phyloP scores from a whole-genome alignment of 2,113 vertebrate species.

The Phrynosoma blainvillii region DNA sequence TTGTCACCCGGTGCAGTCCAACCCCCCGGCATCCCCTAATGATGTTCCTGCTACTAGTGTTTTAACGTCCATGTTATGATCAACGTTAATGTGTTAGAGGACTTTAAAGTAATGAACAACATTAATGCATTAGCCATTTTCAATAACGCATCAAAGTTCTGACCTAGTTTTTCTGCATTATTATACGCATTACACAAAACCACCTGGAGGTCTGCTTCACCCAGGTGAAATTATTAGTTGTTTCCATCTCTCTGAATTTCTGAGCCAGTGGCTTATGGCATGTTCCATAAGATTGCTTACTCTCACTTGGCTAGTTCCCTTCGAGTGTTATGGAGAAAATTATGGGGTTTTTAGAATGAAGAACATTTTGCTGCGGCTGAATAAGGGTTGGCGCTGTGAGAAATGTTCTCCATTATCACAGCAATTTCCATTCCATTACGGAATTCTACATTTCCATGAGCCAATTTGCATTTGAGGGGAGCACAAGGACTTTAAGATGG shows the following conservation, averaged over 20 bases:
- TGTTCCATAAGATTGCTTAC: not conserved
- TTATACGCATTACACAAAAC: not conserved
- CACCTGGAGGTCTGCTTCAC: not conserved
- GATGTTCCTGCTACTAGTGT: no score
- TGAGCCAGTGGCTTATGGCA: slow-evolving; percentile 7
- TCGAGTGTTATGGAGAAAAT: slow-evolving; percentile 29
- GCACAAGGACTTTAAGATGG: slow-evolving; percentile 1
- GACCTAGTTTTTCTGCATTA: not conserved
- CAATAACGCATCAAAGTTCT: no score
- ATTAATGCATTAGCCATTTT: no score
- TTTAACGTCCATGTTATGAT: no score
- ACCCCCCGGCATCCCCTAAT: no score
- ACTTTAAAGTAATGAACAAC: no score
- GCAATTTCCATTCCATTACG: slow-evolving; percentile 33
- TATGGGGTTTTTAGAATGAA: slow-evolving; percentile 18
- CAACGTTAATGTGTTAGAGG: no score
- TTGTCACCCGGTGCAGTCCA: no score
- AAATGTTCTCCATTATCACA: slow-evolving; percentile 17
- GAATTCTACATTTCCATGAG: slow-evolving; percentile 14
- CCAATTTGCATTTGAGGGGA: slow-evolving; percentile 19
- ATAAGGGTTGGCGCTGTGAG: not conserved
- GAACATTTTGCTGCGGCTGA: slow-evolving; percentile 21
- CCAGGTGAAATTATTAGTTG: not conserved
- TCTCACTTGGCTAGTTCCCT: slow-evolving; percentile 1
- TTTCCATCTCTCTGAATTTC: not conserved